A percentile compares a stretch with the other conserved stretches of the same genome.
Conservation (phyloP, 2,113 vertebrate genomes). For the Meriones unguiculatus region DNA sequence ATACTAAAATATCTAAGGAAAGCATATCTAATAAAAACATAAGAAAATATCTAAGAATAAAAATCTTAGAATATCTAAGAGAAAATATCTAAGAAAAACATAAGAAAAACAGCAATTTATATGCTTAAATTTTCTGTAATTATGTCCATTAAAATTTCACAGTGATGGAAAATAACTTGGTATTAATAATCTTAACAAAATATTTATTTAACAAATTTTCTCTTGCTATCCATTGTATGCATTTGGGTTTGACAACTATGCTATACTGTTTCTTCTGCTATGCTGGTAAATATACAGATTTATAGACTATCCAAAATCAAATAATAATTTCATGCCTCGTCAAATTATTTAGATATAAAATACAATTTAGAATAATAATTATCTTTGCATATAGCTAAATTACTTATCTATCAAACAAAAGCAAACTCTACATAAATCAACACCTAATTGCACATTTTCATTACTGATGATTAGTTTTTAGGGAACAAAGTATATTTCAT, state of each 20-base stretch:
- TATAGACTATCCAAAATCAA: conserved; percentile 21
- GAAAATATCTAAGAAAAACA: background rate
- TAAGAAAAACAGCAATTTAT: background rate
- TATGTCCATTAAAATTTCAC: background rate
- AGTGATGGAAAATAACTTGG: background rate
- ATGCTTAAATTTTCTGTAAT: background rate
- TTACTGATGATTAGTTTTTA: conserved; percentile 4
- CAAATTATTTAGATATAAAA: conserved; percentile 13
- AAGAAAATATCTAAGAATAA: too few species aligned
- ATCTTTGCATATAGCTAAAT: conserved; percentile 35
- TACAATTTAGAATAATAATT: conserved; percentile 20
- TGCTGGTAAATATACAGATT: background rate
- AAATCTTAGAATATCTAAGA: background rate
- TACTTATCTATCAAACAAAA: background rate
- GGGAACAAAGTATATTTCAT: conserved; percentile 28
- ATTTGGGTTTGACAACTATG: conserved; percentile 27
- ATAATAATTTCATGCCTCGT: conserved; percentile 29
- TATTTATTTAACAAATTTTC: conserved; percentile 26
- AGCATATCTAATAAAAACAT: background rate
- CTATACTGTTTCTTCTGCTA: background rate
- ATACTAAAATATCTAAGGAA: background rate
- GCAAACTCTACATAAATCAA: background rate
- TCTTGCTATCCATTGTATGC: background rate
- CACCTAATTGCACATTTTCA: background rate
- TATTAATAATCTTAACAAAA: conserved; percentile 23